Evolutionary conservation across 2,113 vertebrate species (phyloP).

Genomic region (Catharus fuscescens): DNA sequence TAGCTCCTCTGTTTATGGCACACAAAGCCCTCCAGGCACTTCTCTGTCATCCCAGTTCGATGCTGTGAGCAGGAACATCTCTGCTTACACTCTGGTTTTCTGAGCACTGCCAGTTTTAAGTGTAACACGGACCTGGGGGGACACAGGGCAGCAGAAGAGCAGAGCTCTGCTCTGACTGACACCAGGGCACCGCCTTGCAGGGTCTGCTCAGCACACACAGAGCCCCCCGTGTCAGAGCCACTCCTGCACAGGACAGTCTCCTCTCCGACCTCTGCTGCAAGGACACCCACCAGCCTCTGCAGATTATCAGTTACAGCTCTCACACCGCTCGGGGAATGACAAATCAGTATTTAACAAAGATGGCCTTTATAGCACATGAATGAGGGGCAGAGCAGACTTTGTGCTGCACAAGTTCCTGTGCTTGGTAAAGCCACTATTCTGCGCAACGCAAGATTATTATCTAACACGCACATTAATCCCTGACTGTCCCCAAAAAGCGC

Average conservation of each 20-base stretch:
- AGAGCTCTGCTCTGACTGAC: not conserved
- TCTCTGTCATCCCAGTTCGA: accelerated
- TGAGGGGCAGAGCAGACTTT: not conserved
- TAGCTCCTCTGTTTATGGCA: not conserved
- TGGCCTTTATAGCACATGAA: not conserved
- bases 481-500: not conserved
- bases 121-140: not conserved
- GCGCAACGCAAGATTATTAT: not conserved
- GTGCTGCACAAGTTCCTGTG: not conserved
- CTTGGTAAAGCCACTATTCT: not conserved
- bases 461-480: not conserved
- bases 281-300: not conserved
- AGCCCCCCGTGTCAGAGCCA: not conserved
- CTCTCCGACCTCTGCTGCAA: not conserved
- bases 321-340: not conserved
- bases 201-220: not conserved
- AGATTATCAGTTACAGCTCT: not conserved
- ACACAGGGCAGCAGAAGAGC: not conserved
- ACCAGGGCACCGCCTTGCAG: accelerated
- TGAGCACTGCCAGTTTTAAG: not conserved
- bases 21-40: not conserved
- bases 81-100: accelerated
- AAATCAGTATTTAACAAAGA: not conserved
- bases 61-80: accelerated
- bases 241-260: not conserved